Evolutionary conservation across 2,113 vertebrate genomes (phyloP), one percentile per base, ranked within the genome.

Genomic region (Elephantulus edwardii): DNA sequence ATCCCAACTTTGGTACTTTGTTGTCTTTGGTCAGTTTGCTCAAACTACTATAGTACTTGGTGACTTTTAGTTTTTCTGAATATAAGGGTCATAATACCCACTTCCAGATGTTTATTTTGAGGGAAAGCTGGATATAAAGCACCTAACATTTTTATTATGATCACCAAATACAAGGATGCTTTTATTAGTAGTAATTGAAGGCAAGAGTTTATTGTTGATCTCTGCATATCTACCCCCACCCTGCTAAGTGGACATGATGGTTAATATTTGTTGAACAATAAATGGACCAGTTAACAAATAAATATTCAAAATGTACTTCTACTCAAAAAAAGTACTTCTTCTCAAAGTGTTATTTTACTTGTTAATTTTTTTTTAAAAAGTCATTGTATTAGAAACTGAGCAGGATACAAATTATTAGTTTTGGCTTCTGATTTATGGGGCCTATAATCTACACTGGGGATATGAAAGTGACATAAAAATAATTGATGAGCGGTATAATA

Each of bases 51-150:
- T 75, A 20, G 35, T n/a, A 68, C 46, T 77, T 26, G 50, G 6
- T 90, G 76, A 82, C 50, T 90, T 83, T 8, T 8, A 80, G 50
- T 58, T 86, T 77, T 83, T 62, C 20, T 77, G 58, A 90, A 93
- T 88, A 75, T 17, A 26, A 2, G 12, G 6, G 33, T 28, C 52
- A 24, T 40, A 68, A 66, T 86, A 70, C 2, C 26, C 70, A 38
- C 19, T 14, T 83, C 70, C 50, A 58, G 3, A 64, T 35, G 10
- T 84, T 80, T 44, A 7, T 78, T 64, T 66, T 87, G 40, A 78
- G 35, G 40, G 62, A n/a, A 74, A 50, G 68, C 5, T 77, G 10
- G 38, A 22, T 66, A 22, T 42, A 77, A 77, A 80, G 0, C 13
- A 77, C 3, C 8, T 70, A 72, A 46, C 12, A 56, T 70, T 89